A percentile compares a stretch with the other conserved stretches of the same genome.
Evolutionary conservation across 2,113 vertebrate genomes (phyloP).

Genomic region (Puma concolor): DNA sequence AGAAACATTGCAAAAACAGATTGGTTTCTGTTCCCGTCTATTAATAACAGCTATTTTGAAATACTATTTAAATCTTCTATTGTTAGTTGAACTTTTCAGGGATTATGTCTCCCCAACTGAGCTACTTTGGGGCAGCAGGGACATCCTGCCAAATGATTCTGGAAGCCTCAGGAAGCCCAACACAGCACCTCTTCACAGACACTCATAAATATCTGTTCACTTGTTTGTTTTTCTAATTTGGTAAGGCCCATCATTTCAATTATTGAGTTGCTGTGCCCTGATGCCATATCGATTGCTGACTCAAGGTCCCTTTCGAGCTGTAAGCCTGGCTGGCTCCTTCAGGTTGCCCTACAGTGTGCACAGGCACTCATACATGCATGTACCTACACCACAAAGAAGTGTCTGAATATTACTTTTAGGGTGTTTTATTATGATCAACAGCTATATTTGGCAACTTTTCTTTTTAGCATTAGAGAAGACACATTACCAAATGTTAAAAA

Average conservation of each 20-base stretch:
- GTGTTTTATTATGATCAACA: constrained; percentile 34
- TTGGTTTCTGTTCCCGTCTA: constrained; percentile 69
- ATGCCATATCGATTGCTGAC: neutral
- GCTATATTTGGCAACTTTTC: constrained; percentile 73
- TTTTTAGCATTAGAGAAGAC: constrained; percentile 65
- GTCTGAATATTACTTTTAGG: constrained; percentile 41
- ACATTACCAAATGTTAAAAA: constrained; percentile 61
- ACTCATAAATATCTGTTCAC: neutral
- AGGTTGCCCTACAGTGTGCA: neutral
- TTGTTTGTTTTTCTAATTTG: constrained; percentile 7
- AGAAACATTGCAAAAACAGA: constrained; percentile 60
- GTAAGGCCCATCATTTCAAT: neutral
- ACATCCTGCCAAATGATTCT: neutral
- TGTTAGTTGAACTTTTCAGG: constrained; percentile 60
- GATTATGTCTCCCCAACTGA: constrained; percentile 26
- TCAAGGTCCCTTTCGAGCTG: neutral
- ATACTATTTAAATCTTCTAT: constrained; percentile 75
- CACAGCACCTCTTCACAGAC: neutral
- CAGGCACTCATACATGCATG: accelerated
- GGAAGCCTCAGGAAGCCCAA: neutral
- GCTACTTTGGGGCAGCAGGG: neutral
- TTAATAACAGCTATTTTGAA: constrained; percentile 79
- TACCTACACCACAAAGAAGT: neutral
- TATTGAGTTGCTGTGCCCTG: neutral
- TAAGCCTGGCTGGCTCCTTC: neutral